phyloP scores from a whole-genome alignment of 2,797 vertebrate genomes.

The Rhincodon typus region DNA sequence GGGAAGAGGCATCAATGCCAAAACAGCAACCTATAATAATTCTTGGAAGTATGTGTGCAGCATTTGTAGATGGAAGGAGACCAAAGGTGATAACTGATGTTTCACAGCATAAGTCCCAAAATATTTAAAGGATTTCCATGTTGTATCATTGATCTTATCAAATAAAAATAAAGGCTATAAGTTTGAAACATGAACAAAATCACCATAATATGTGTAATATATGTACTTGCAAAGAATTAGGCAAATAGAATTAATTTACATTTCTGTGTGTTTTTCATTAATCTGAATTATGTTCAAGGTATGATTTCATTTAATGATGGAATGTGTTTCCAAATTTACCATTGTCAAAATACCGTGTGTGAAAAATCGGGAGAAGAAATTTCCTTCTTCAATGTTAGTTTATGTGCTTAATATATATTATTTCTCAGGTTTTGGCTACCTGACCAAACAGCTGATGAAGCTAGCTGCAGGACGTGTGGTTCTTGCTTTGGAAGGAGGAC shows the following conservation, averaged over 20 bases:
- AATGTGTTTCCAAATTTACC: background rate
- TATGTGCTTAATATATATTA: background rate
- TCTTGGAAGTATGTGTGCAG: background rate
- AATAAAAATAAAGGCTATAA: background rate
- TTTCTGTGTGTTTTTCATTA: background rate
- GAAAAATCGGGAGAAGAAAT: background rate
- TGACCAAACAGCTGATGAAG: slow-evolving; percentile 88
- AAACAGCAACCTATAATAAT: background rate
- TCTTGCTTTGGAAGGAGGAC: slow-evolving; percentile 87
- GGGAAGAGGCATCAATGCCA: too few relatives aligned
- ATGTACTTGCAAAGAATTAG: background rate
- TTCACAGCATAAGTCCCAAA: background rate
- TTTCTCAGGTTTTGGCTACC: slow-evolving; percentile 78
- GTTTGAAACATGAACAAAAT: slow-evolving; percentile 5
- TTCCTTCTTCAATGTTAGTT: background rate
- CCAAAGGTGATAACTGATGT: background rate
- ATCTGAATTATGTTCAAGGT: slow-evolving; percentile 4
- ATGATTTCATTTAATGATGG: slow-evolving; percentile 13
- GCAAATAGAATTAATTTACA: background rate
- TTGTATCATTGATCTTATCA: background rate
- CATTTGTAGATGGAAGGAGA: background rate
- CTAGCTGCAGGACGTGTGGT: slow-evolving; percentile 84
- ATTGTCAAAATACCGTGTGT: background rate
- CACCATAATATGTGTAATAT: background rate
- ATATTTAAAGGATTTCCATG: background rate